Conservation (phyloP, 1,140 invertebrate genomes). For the Orius laevigatus region DNA sequence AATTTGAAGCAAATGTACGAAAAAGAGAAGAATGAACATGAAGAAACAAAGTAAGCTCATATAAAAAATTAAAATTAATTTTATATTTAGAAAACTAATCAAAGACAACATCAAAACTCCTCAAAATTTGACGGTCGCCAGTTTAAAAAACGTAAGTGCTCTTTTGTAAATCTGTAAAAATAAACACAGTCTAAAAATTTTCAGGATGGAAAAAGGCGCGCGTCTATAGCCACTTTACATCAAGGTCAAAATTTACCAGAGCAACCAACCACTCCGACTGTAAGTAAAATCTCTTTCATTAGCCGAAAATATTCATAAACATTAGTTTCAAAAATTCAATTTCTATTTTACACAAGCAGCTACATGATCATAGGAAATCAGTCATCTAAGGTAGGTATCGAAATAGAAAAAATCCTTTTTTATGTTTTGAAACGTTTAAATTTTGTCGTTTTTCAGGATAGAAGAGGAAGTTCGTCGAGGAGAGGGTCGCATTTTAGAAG, state of each 20-base stretch:
- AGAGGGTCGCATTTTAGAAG: slow-evolving; percentile 10
- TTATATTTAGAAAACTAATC: slow-evolving; percentile 13
- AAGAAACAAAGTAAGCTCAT: slow-evolving; percentile 17
- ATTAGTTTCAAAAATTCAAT: not conserved
- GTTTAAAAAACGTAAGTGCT: slow-evolving; percentile 13
- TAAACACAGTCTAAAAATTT: slow-evolving; percentile 10
- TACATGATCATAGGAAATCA: slow-evolving; percentile 14
- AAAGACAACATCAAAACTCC: slow-evolving; percentile 12
- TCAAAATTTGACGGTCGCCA: not conserved
- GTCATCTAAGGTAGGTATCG: slow-evolving; percentile 14
- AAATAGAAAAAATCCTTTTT: not conserved
- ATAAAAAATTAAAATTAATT: not conserved
- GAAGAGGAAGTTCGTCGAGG: slow-evolving; percentile 11
- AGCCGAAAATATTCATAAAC: not conserved
- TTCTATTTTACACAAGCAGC: slow-evolving; percentile 13
- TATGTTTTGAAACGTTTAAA: not conserved
- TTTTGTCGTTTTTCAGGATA: slow-evolving; percentile 5
- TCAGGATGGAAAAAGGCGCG: slow-evolving; percentile 16
- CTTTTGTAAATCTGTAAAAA: not conserved
- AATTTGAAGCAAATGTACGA: slow-evolving; percentile 26
- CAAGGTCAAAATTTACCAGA: slow-evolving; percentile 10
- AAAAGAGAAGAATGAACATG: slow-evolving; percentile 19
- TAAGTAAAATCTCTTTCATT: slow-evolving; percentile 7
- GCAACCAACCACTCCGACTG: slow-evolving; percentile 6
- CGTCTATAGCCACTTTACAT: slow-evolving; percentile 17